These are phyloP conservation scores for Epinephelus malabaricus DNA, from an alignment of 2,797 vertebrate species.

Conservation along the genomic window DNA sequence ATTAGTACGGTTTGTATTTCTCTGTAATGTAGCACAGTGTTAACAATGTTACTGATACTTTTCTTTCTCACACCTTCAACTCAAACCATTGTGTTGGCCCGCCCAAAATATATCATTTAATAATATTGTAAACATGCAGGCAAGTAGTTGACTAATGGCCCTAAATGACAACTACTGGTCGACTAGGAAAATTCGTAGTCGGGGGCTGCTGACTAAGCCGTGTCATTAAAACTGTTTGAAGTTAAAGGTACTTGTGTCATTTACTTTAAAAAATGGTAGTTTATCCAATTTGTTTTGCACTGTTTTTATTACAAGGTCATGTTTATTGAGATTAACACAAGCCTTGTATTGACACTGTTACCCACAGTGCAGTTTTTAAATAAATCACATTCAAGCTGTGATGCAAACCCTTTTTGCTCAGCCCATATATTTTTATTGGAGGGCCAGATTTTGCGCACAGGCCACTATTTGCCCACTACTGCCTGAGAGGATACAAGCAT, in stretches of 20 bases:
- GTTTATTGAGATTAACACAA: neutral
- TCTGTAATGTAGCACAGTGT: no score
- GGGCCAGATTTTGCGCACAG: neutral
- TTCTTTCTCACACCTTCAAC: no score
- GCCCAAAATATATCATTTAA: no score
- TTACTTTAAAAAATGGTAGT: neutral
- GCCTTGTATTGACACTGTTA: neutral
- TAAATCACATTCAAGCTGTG: neutral
- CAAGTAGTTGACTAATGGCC: no score
- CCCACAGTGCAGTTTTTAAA: neutral
- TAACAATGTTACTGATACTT: no score
- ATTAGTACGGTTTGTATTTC: no score
- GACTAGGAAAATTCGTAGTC: no score
- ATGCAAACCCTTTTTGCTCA: neutral
- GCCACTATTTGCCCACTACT: neutral
- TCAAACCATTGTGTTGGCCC: no score
- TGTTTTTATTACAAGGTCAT: neutral
- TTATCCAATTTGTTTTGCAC: no score
- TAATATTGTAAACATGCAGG: accelerated
- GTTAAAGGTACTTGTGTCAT: neutral
- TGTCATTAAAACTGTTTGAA: neutral
- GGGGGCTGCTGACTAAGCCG: neutral
- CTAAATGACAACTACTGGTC: no score
- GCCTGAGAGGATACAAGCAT: neutral
- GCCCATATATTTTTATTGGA: neutral